Conservation (phyloP, 2,888 invertebrate species). For the Anthrax anthrax region DNA sequence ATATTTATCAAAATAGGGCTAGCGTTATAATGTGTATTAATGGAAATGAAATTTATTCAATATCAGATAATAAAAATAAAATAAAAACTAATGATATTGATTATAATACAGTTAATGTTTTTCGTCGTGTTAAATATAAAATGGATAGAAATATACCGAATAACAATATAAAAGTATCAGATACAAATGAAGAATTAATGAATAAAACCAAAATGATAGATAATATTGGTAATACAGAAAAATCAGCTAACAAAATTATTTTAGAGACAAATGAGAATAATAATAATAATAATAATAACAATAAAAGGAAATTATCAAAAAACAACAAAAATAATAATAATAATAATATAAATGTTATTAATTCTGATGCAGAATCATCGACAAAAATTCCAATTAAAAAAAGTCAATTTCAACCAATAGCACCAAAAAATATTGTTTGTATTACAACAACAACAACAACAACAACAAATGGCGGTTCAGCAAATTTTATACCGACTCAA, state of each 20-base stretch:
- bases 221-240: neutral
- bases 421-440: constrained; percentile 14
- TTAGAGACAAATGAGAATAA: too few species aligned
- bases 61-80: constrained; percentile 16
- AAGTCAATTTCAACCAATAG: constrained; percentile 13
- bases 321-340: neutral
- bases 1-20: constrained; percentile 30
- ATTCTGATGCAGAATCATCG: neutral
- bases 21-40: constrained; percentile 81
- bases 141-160: constrained; percentile 25
- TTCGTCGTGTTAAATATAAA: constrained; percentile 32
- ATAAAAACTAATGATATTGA: neutral
- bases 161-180: neutral
- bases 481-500: constrained; percentile 9
- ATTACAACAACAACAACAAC: constrained; percentile 7
- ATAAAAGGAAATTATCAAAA: neutral
- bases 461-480: neutral
- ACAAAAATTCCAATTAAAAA: neutral
- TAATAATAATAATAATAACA: neutral
- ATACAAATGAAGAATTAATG: neutral
- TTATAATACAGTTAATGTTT: constrained; percentile 21
- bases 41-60: constrained; percentile 57
- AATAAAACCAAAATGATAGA: neutral
- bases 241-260: too few species aligned
- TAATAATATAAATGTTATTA: neutral